Conservation (phyloP, 2,797 vertebrate species). For the Calcarius lapponicus region DNA sequence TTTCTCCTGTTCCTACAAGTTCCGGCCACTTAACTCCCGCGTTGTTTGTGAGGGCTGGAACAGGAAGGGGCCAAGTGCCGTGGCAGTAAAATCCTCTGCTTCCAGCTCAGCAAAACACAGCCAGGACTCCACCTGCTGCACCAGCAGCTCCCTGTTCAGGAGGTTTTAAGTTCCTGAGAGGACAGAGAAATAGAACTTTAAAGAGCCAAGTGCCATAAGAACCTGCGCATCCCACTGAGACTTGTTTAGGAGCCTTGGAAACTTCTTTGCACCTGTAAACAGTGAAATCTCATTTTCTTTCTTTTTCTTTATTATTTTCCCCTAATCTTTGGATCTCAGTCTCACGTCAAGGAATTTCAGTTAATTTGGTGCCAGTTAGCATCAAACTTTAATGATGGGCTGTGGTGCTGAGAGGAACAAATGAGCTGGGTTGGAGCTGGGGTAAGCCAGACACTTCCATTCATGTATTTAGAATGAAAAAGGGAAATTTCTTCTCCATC, state of each 20-base stretch:
- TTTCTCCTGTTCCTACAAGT: neutral
- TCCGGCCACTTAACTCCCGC: neutral
- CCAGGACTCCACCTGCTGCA: neutral
- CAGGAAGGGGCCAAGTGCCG: fast-evolving
- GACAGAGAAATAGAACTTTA: neutral
- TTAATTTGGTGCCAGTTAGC: neutral
- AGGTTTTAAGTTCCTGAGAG: neutral
- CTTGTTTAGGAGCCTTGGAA: neutral
- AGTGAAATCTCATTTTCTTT: neutral
- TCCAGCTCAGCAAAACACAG: neutral
- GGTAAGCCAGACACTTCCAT: neutral
- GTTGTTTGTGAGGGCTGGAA: neutral
- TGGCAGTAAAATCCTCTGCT: neutral
- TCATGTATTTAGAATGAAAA: neutral
- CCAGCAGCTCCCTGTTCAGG: neutral
- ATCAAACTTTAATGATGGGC: neutral
- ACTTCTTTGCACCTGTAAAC: neutral
- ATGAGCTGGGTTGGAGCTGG: neutral
- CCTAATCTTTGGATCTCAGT: neutral
- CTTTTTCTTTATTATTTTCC: too few relatives aligned
- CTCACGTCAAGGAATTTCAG: neutral
- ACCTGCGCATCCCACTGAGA: neutral
- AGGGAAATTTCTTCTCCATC: neutral
- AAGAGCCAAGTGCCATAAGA: neutral
- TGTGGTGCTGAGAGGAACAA: neutral